phyloP scores from a whole-genome alignment of 2,797 vertebrate genomes.

The Buphagus erythrorhynchus region DNA sequence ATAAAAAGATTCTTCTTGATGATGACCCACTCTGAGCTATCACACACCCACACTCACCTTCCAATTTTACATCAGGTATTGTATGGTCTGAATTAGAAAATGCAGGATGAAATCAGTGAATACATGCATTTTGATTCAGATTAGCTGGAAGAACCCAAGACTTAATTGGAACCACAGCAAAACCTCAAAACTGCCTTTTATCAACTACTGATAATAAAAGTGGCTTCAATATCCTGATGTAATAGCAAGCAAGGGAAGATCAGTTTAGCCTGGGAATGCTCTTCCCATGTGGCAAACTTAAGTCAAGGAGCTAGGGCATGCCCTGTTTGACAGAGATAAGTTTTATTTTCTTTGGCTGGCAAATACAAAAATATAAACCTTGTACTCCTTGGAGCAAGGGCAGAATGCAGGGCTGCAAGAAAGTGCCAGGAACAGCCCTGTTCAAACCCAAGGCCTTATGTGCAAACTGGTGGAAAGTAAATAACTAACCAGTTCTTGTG shows the following conservation, averaged over 20 bases:
- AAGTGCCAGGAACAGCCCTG: background rate
- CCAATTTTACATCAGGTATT: background rate
- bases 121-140: background rate
- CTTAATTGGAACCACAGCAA: background rate
- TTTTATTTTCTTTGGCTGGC: background rate
- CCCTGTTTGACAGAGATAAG: background rate
- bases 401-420: background rate
- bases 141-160: background rate
- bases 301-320: background rate
- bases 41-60: fast-evolving
- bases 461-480: background rate
- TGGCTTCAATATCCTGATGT: background rate
- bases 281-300: background rate
- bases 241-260: background rate
- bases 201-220: background rate
- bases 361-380: background rate
- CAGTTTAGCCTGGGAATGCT: background rate
- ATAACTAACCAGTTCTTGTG: background rate
- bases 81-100: fast-evolving
- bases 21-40: background rate
- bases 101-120: background rate
- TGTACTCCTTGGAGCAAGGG: background rate
- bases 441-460: background rate
- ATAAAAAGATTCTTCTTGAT: background rate
- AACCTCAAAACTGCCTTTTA: background rate